These are phyloP conservation scores for Mya arenaria DNA, from an alignment of 1,140 invertebrate genomes.

Conservation along the genomic window DNA sequence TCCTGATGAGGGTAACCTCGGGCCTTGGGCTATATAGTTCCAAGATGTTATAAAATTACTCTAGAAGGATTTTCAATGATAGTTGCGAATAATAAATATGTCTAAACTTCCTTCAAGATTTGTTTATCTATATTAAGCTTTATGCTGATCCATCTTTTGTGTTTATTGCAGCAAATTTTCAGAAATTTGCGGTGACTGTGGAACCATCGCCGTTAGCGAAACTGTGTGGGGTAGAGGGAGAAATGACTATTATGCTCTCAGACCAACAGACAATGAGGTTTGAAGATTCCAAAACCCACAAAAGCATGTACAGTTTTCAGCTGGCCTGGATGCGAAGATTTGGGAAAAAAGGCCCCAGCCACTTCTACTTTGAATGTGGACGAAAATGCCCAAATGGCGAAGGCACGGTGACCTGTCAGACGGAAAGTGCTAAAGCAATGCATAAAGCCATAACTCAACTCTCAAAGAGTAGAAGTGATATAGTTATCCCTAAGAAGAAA, in stretches of 20 bases:
- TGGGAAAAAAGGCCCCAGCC: conserved; percentile 3
- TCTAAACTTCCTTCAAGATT: too few species aligned
- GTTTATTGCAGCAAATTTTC: not conserved
- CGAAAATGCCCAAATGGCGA: conserved; percentile 48
- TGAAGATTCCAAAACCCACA: conserved; percentile 26
- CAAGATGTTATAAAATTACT: too few species aligned
- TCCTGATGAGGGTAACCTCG: too few species aligned
- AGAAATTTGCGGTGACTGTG: conserved; percentile 34
- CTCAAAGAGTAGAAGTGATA: conserved; percentile 13
- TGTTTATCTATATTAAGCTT: too few species aligned
- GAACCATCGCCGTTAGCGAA: conserved; percentile 8
- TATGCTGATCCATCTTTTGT: too few species aligned
- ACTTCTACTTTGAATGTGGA: conserved; percentile 31
- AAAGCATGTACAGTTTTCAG: conserved; percentile 26
- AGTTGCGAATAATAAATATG: too few species aligned
- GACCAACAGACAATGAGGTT: conserved; percentile 2
- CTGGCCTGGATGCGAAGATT: conserved; percentile 42
- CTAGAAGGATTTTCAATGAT: too few species aligned
- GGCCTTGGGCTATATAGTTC: too few species aligned
- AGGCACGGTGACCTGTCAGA: not conserved
- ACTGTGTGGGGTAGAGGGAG: conserved; percentile 27
- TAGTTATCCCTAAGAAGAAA: conserved; percentile 14
- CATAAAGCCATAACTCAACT: conserved; percentile 25
- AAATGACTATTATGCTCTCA: conserved; percentile 24
- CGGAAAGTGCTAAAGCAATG: conserved; percentile 2